A percentile compares a stretch with the other conserved stretches of the same genome.
phyloP scores from a whole-genome alignment of 2,797 vertebrate species.

The Pelochelys cantorii region DNA sequence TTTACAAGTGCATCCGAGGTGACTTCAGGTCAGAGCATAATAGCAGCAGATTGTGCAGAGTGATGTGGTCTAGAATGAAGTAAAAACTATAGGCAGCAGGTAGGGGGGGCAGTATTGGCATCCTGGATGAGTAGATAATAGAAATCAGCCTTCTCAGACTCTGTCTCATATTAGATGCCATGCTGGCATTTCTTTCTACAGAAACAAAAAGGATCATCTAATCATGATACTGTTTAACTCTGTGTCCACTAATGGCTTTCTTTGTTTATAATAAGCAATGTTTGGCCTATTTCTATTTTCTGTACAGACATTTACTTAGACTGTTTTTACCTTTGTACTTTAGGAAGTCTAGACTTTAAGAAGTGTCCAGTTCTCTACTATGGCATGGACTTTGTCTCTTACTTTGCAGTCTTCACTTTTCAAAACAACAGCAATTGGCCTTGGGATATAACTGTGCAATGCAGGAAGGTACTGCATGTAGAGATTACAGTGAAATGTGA shows the following conservation, averaged over 20 bases:
- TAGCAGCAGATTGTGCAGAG: accelerated
- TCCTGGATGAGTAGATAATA: not conserved
- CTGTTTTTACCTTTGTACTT: not conserved
- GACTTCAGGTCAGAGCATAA: conserved; percentile 64
- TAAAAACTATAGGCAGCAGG: not conserved
- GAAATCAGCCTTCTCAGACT: not conserved
- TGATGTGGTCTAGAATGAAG: accelerated
- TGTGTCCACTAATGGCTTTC: not conserved
- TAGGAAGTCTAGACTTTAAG: not conserved
- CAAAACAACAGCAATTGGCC: conserved; percentile 1
- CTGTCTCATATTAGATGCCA: not conserved
- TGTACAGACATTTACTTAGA: not conserved
- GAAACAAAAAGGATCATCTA: not conserved
- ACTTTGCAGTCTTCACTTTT: not conserved
- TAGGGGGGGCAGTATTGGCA: not conserved
- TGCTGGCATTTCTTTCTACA: not conserved
- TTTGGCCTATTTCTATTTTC: not conserved
- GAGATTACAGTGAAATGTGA: not conserved
- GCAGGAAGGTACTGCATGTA: not conserved
- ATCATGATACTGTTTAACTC: not conserved
- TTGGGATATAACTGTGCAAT: not conserved
- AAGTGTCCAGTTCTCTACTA: not conserved
- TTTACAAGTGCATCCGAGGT: conserved; percentile 72
- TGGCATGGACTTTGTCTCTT: not conserved
- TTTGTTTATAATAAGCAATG: not conserved